Base-by-base conservation (phyloP, 2,888 invertebrate species). In the Acleris literana region DNA sequence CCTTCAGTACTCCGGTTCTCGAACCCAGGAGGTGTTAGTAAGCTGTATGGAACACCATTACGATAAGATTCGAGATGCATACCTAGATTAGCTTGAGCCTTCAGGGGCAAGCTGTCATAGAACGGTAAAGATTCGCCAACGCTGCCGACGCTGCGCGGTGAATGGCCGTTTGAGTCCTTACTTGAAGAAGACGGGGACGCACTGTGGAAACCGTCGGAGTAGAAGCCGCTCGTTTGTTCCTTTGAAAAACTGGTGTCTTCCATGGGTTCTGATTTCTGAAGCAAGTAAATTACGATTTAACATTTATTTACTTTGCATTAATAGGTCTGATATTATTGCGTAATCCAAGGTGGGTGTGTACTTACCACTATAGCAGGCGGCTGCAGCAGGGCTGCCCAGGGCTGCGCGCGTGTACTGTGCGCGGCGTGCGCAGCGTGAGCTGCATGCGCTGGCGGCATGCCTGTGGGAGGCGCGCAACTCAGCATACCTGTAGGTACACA, bases 1-100 rank as follows among this genome's bases (percentile, higher is more conserved):
- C 82, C 86, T 11, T 88, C 88, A 46, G 77, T 81, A 48, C 77
- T 72, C 29, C 89, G 82, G 0, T 81, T 76, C 46, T 93, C 93
- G 51, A 94, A 92, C 7, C 94, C 94, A 0, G 95, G 95, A 0
- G 95, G 95, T 6, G 95, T 95, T 46, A 95, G 87, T 0, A 94
- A 91, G 75, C 91, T 94, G 75, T 94, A 94, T 0, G 94, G 94
- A 52, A 94, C 73, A 11, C 90, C 86, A 68, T 90, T 87, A 63
- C 88, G 88, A 72, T 84, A 90, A 0, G 87, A 78, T 7, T 91
- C 88, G 33, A 92, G 72, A 63, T 91, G 92, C 84, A 88, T 84
- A 57, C 90, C 90, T 1, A 91, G 81, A 69, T 92, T 91, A 0
- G 91, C 86, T 75, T 90, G 91, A 3, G 91, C 91, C 76, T 90